phyloP scores from a whole-genome alignment of 2,113 vertebrate genomes.

The Phainopepla nitens region DNA sequence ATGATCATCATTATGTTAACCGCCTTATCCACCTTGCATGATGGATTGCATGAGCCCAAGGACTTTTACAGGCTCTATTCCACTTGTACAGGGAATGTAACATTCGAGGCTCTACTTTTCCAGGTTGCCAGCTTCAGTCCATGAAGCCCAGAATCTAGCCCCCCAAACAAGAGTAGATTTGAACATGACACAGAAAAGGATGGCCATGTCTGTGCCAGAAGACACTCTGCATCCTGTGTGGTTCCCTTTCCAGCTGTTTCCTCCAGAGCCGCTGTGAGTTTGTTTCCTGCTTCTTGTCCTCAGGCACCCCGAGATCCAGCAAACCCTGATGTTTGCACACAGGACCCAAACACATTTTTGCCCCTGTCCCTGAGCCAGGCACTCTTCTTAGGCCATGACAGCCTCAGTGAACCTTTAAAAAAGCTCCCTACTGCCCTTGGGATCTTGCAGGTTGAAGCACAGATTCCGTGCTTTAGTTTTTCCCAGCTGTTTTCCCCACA shows the following conservation, averaged over 20 bases:
- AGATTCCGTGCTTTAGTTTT: not conserved
- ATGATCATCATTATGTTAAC: not conserved
- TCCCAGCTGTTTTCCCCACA: not conserved
- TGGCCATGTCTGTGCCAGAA: fast-evolving
- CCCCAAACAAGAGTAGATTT: not conserved
- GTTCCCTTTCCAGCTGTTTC: not conserved
- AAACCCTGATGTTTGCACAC: not conserved
- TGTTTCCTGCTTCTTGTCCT: not conserved
- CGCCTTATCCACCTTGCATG: not conserved
- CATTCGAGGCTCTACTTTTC: not conserved
- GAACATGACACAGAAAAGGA: not conserved
- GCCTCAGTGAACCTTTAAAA: not conserved
- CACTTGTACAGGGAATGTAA: not conserved
- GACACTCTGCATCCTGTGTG: not conserved
- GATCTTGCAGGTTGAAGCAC: not conserved
- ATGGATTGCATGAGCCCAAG: not conserved
- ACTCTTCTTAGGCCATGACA: not conserved
- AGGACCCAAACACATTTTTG: not conserved
- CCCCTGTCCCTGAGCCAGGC: not conserved
- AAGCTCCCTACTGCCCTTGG: not conserved
- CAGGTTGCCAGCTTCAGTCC: fast-evolving
- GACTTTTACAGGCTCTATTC: not conserved
- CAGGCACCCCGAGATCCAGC: not conserved
- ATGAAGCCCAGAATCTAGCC: not conserved
- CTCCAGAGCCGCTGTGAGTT: not conserved